Conservation (phyloP, 1,140 invertebrate genomes). For the Drosophila mauritiana region DNA sequence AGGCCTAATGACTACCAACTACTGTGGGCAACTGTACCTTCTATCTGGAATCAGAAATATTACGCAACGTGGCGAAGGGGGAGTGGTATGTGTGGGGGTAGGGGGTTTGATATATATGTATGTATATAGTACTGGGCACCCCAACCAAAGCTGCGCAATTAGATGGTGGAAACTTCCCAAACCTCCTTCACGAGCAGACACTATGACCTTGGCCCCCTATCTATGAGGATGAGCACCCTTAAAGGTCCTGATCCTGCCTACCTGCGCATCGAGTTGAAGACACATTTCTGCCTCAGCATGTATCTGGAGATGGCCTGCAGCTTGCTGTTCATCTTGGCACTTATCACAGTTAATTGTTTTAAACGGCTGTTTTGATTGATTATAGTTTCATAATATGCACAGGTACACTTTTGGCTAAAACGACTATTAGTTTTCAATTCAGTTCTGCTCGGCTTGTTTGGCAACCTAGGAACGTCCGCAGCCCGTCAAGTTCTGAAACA, state of each 20-base stretch:
- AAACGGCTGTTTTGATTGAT: neutral
- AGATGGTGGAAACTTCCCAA: neutral
- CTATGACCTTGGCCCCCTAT: neutral
- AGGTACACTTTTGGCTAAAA: neutral
- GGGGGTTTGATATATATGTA: too few species aligned
- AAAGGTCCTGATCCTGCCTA: constrained; percentile 17
- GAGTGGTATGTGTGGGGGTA: too few species aligned
- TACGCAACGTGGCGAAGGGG: constrained; percentile 19
- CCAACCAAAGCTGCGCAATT: constrained; percentile 20
- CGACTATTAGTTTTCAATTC: neutral
- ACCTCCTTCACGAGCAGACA: neutral
- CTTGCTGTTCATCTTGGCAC: constrained; percentile 51
- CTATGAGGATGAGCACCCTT: neutral
- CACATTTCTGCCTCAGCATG: constrained; percentile 28
- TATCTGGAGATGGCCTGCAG: constrained; percentile 45
- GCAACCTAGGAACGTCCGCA: constrained; percentile 39
- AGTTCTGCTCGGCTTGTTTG: neutral
- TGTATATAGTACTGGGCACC: neutral
- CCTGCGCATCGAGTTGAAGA: constrained; percentile 38
- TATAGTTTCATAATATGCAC: constrained; percentile 22
- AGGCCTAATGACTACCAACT: too few species aligned
- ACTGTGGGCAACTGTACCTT: constrained; percentile 24
- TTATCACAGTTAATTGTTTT: constrained; percentile 20
- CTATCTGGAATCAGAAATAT: constrained; percentile 17
- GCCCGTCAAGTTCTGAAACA: constrained; percentile 21